Evolutionary conservation across 2,113 vertebrate genomes (phyloP), one percentile per base, ranked within the genome.

Genomic region (Pluvialis apricaria): DNA sequence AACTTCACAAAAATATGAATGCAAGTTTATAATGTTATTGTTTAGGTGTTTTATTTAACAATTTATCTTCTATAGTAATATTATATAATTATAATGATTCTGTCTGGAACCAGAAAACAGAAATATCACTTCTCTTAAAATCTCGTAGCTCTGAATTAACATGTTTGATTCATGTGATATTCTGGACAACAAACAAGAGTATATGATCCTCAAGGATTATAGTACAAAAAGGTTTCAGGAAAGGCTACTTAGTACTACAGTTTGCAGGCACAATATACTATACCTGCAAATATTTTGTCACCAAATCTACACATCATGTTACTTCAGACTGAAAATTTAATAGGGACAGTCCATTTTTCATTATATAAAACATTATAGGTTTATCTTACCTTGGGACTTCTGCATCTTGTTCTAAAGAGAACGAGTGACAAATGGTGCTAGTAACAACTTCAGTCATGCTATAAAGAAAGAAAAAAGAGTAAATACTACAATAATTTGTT

Each of bases 361-460:
- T 55, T 82, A 26, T 4, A 40, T 54, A n/a, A 78, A 79, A 31
- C 24, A 68, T 31, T n/a, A 62, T 0, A 71, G 9, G 11, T 93
- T 92, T 92, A 45, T 52, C 96, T 98, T 96, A 98, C 98, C 98
- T 93, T 95, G 89, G 57, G 96, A 81, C 21, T 90, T 94, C 80
- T 69, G 86, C 79, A 82, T 70, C 95, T 92, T 86, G 68, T 76
- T 97, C 94, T 92, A 73, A 40, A 83, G 60, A 84, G 55, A 92
- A n/a, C 36, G 95, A 86, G 38, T 64, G 84, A 90, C 89, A 86
- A 94, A 36, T 6, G 17, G 11, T 72, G 32, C 58, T 81, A 86
- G 72, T 42, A 90, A 94, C 58, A 78, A 40, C 36, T 44, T 97
- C 90, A 8, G 64, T 75, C 83, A 86, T 45, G 44, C 95, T 97